Base-by-base conservation (phyloP, 2,888 invertebrate genomes). In the Melanchra persicariae region DNA sequence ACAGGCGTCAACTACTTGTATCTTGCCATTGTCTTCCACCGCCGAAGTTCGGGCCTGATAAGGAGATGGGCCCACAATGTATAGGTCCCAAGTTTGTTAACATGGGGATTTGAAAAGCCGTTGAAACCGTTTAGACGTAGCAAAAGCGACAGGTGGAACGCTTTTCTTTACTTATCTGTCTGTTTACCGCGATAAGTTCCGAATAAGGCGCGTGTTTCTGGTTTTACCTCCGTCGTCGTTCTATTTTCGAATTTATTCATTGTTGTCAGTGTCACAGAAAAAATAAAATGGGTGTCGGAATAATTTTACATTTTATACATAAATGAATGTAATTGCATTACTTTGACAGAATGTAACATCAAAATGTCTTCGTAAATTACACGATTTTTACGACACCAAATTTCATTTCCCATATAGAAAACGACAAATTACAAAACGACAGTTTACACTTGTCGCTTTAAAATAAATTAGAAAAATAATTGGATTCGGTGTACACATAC, bases 1-100 rank as follows among this genome's bases (percentile, higher is more conserved):
- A 87, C 89, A 88, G 87, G 73, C 88, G 87, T 89, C 89, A 82
- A 82, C 80, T 83, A 87, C 87, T 89, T 87, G 87, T 86, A 84
- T 89, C 91, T 89, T 89, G 81, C 87, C 74, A 87, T 92, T 91
- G 92, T 93, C 93, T 93, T 91, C 81, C 68, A 83, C 88, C 86
- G 87, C 80, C 88, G 88, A 94, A 94, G 91, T 94, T 94, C 89
- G 91, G 88, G 85, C 66, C 74, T 84, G 94, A 93, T 94, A 94
- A 93, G 80, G 83, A 82, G 87, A 85, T 79, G 87, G 82, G 74
- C 76, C 80, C 88, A 93, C 90, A 91, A 93, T 90, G 88, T 87
- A 88, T 88, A 90, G 91, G 90, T 90, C 89, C 91, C 91, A 92
- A 93, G 91, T 93, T 91, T 87, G 89, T 87, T 85, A 86, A 89